These are phyloP conservation scores for Andrena bicolor DNA, from an alignment of 2,888 invertebrate genomes.

Conservation along the genomic window DNA sequence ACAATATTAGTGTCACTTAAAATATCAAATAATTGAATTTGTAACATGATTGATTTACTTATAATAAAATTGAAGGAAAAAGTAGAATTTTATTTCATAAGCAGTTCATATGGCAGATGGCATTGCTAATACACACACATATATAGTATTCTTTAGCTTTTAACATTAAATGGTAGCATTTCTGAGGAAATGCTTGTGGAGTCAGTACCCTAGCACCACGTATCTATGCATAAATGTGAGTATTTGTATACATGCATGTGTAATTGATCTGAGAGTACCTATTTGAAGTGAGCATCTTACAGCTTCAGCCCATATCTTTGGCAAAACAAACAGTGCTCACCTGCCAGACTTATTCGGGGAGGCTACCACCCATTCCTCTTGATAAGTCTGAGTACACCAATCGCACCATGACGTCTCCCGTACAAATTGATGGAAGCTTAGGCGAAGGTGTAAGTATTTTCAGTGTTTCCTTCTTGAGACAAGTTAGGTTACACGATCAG, in stretches of 20 bases:
- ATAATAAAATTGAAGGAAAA: slow-evolving; percentile 36
- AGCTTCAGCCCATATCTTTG: neutral
- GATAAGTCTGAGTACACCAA: neutral
- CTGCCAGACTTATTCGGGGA: neutral
- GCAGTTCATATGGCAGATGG: neutral
- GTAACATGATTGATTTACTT: slow-evolving; percentile 41
- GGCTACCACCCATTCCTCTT: neutral
- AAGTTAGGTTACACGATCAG: slow-evolving; percentile 16
- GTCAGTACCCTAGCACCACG: neutral
- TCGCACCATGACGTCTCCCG: slow-evolving; percentile 73
- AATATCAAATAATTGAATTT: slow-evolving; percentile 36
- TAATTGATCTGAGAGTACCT: neutral
- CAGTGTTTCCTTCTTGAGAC: neutral
- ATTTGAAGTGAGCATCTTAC: neutral
- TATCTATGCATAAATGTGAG: no score
- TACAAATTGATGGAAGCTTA: slow-evolving; percentile 92
- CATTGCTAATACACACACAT: neutral
- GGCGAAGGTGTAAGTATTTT: slow-evolving; percentile 90
- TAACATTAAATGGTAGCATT: neutral
- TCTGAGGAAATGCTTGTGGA: neutral
- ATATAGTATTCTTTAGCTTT: no score
- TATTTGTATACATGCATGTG: neutral
- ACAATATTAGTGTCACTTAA: neutral
- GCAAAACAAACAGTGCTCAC: neutral
- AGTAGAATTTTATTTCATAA: neutral